Percentiles rank a stretch among this genome's conserved stretches.
Conservation (phyloP, 2,888 invertebrate species). For the Ectobius pallidus region DNA sequence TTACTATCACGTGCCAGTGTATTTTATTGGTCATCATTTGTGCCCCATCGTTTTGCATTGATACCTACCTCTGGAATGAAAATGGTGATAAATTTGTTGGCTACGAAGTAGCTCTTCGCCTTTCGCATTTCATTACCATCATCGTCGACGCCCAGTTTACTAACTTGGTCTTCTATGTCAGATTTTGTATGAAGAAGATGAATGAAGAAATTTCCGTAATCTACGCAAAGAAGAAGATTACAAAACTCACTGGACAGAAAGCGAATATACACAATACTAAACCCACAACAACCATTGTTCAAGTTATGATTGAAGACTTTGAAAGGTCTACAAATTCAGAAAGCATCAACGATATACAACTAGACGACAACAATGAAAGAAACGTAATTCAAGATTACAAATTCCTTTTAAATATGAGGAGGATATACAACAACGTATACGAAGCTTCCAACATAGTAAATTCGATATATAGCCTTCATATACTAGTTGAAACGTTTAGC, state of each 20-base stretch:
- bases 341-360: neutral
- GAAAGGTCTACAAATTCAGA: neutral
- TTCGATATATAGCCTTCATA: neutral
- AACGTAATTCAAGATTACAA: too few species aligned
- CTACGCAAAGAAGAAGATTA: neutral
- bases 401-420: too few species aligned
- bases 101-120: neutral
- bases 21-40: neutral
- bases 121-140: neutral
- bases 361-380: too few species aligned
- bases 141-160: neutral
- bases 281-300: neutral
- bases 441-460: neutral
- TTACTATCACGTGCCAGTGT: neutral
- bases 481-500: neutral
- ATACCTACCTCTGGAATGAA: neutral
- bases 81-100: neutral
- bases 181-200: neutral
- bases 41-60: neutral
- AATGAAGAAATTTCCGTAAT: neutral
- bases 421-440: neutral
- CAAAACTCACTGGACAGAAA: neutral
- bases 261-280: neutral
- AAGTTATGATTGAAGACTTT: neutral
- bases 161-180: neutral